Percentiles rank a stretch among this genome's conserved stretches.
Conservation (phyloP, 2,797 vertebrate genomes). For the Leptoclinus maculatus region DNA sequence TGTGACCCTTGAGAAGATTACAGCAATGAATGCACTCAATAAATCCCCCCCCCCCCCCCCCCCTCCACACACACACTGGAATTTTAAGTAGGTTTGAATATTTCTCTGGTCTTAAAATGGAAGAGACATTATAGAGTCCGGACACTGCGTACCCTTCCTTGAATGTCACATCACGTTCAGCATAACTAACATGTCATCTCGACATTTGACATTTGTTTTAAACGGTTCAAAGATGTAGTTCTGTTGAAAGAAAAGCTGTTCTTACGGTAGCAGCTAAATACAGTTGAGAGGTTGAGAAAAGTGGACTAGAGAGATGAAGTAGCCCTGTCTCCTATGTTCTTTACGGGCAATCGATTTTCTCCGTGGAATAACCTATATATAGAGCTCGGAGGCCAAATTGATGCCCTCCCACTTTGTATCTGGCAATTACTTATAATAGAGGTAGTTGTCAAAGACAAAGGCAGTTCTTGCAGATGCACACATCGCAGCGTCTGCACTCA, state of each 20-base stretch:
- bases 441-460: conserved; percentile 87
- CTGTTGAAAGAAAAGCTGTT: not conserved
- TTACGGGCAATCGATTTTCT: conserved; percentile 93
- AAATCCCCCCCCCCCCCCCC: conserved; percentile 50
- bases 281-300: conserved; percentile 29
- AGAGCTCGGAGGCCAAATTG: conserved; percentile 83
- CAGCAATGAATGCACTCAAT: conserved; percentile 65
- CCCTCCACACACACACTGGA: conserved; percentile 47
- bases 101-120: conserved; percentile 62
- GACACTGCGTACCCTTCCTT: conserved; percentile 47
- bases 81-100: conserved; percentile 76
- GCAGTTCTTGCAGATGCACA: conserved; percentile 87
- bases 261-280: conserved; percentile 15
- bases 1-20: conserved; percentile 75
- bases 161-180: conserved; percentile 57
- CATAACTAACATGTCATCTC: conserved; percentile 26
- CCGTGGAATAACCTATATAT: conserved; percentile 92
- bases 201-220: conserved; percentile 18
- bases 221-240: conserved; percentile 19
- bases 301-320: conserved; percentile 62
- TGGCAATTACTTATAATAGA: conserved; percentile 92
- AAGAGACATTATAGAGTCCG: conserved; percentile 59
- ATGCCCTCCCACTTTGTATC: conserved; percentile 87
- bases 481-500: conserved; percentile 81
- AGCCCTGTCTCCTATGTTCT: conserved; percentile 81